Evolutionary conservation across 1,140 invertebrate species (phyloP).

Genomic region (Lysiphlebus fabarum): DNA sequence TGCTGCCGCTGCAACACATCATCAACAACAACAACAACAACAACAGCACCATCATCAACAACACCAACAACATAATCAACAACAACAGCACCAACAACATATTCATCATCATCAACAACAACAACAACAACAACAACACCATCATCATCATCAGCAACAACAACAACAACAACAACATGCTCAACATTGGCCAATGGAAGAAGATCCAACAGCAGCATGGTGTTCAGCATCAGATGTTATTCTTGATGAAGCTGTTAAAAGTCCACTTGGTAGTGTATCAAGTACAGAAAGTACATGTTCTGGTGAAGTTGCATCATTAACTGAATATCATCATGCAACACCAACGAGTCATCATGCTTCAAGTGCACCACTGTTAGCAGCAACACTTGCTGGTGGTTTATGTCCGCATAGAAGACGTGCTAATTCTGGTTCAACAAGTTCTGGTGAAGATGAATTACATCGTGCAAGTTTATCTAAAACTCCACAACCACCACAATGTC

Average conservation of each 20-base stretch:
- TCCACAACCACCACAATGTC: conserved; percentile 52
- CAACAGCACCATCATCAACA: conserved; percentile 59
- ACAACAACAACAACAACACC: conserved; percentile 49
- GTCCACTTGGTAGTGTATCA: conserved; percentile 79
- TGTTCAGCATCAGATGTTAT: conserved; percentile 66
- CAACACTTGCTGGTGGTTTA: conserved; percentile 68
- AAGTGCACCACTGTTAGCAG: conserved; percentile 70
- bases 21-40: conserved; percentile 42
- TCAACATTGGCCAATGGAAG: conserved; percentile 56
- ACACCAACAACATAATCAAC: conserved; percentile 57
- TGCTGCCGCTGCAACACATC: conserved; percentile 33
- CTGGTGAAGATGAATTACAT: conserved; percentile 73
- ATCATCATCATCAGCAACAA: conserved; percentile 48
- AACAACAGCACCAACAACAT: conserved; percentile 53
- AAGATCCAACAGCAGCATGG: conserved; percentile 57
- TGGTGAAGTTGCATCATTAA: conserved; percentile 61
- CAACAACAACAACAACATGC: conserved; percentile 56
- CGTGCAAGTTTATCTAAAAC: conserved; percentile 61
- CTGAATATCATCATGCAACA: conserved; percentile 56
- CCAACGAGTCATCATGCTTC: conserved; percentile 54
- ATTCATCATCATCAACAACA: conserved; percentile 15
- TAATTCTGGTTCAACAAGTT: conserved; percentile 70
- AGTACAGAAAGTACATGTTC: conserved; percentile 76
- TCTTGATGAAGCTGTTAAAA: conserved; percentile 75
- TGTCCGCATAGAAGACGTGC: conserved; percentile 69